phyloP scores from a whole-genome alignment of 23 tunicate species.

The Styela plicata region DNA sequence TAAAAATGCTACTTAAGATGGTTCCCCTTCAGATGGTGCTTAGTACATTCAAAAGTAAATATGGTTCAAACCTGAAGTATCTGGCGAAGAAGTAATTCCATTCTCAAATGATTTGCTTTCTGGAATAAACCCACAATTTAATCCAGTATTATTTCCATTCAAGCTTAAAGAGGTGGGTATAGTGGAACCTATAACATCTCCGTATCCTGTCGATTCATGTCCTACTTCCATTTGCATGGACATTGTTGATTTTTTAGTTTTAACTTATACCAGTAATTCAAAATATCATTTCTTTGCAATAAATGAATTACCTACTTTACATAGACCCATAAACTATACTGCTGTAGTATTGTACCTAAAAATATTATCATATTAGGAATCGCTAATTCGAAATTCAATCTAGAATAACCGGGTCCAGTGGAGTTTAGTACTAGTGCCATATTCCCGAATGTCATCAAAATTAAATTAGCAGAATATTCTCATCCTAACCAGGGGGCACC shows the following conservation, averaged over 20 bases:
- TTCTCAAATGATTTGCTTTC: not conserved
- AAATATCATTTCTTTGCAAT: not conserved
- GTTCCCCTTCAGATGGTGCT: too few relatives aligned
- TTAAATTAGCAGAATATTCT: too few relatives aligned
- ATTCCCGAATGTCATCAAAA: too few relatives aligned
- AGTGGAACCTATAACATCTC: not conserved
- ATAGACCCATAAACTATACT: not conserved
- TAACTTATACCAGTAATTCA: not conserved
- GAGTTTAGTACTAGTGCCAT: too few relatives aligned
- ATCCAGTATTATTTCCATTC: not conserved
- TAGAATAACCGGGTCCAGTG: too few relatives aligned
- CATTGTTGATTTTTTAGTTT: not conserved
- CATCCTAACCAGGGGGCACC: too few relatives aligned
- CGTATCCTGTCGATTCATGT: not conserved
- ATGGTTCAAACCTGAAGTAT: too few relatives aligned
- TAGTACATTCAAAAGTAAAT: too few relatives aligned
- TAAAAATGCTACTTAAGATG: too few relatives aligned
- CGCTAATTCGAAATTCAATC: too few relatives aligned
- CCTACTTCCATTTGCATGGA: not conserved
- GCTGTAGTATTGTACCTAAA: too few relatives aligned
- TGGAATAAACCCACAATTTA: not conserved
- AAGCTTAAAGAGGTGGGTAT: not conserved
- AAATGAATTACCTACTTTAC: not conserved
- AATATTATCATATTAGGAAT: too few relatives aligned
- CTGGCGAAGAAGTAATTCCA: not conserved